phyloP scores from a whole-genome alignment of 2,797 vertebrate genomes.

The Agapornis canus region DNA sequence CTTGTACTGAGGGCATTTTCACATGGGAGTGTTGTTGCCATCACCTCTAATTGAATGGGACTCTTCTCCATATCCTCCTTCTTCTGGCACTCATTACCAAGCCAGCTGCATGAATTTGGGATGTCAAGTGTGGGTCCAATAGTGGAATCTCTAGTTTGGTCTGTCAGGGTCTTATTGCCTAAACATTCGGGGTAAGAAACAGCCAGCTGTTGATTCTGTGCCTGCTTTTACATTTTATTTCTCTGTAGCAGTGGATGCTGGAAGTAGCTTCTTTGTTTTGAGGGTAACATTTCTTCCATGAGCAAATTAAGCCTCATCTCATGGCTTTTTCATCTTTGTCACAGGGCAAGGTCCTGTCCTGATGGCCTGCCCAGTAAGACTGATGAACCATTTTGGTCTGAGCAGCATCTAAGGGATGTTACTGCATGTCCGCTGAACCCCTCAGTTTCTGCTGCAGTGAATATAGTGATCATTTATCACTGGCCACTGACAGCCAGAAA shows the following conservation, averaged over 20 bases:
- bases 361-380: background rate
- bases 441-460: background rate
- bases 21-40: background rate
- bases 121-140: background rate
- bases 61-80: background rate
- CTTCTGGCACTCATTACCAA: background rate
- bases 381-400: background rate
- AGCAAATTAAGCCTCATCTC: background rate
- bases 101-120: background rate
- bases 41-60: background rate
- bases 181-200: background rate
- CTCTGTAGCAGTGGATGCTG: background rate
- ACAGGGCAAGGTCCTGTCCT: background rate
- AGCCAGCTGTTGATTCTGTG: background rate
- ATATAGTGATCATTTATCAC: background rate
- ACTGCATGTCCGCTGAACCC: background rate
- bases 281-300: background rate
- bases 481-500: background rate
- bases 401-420: background rate
- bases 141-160: background rate
- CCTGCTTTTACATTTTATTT: background rate
- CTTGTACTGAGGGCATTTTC: background rate
- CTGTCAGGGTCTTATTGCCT: accelerated
- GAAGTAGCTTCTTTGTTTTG: background rate
- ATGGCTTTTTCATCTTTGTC: background rate